Evolutionary conservation across 2,113 vertebrate genomes (phyloP), one percentile per base, ranked within the genome.

Genomic region (Solea solea): DNA sequence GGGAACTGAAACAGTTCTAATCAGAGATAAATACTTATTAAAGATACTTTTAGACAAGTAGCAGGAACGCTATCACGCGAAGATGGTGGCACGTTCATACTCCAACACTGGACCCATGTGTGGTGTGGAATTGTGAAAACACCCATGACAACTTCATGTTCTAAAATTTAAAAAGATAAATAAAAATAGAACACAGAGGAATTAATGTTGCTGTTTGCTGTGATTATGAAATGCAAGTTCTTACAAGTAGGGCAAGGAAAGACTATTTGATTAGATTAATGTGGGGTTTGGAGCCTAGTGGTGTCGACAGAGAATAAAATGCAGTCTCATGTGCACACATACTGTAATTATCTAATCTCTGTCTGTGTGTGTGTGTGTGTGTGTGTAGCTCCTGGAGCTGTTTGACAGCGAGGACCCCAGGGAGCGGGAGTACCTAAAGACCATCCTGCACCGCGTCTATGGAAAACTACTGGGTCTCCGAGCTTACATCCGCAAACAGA

Each of bases 401-500:
- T 97, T 97, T 76, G 96, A 97, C 82, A 97, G 96, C 0, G 96
- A 97, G 86, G 96, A 97, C 85, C 96, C 96, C 40, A 92, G 96
- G 78, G 96, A 97, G 82, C 91, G 96, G 56, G 96, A 97, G 86
- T 97, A 96, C 90, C 93, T 97, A 76, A 97, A 97, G 93, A 97
- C 96, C 85, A 96, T 97, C 86, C 93, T 97, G 62, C 96, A 97
- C 86, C 95, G 96, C 11, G 95, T 97, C 72, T 97, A 97, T 3
- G 96, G 96, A 85, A 97, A 97, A 86, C 95, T 97, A 82, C 94
- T 97, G 86, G 96, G 96, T 50, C 94, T 97, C 53, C 92, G 96
- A 63, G 96, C 96, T 42, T 97, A 96, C 69, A 97, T 97, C 85
- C 95, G 96, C 82, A 97, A 97, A 85, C 96, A 97, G 83, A 97